A percentile compares a stretch with the other conserved stretches of the same genome.
Evolutionary conservation across 2,113 vertebrate genomes (phyloP).

Genomic region (Oncorhynchus gorbuscha): DNA sequence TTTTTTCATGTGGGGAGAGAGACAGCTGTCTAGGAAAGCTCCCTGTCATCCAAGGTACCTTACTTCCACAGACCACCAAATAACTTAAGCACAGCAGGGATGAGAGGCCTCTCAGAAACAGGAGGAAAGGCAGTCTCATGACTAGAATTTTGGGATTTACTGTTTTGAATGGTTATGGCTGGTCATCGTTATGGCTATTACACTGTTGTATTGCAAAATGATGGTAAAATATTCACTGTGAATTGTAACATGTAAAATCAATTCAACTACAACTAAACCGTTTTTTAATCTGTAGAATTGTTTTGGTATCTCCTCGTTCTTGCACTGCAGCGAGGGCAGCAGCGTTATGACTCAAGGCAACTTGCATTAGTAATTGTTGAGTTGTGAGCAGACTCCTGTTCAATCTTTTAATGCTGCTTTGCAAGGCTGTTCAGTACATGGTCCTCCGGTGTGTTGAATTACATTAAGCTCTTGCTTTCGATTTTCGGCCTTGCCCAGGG

Average conservation of each 20-base stretch:
- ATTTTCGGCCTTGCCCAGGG: not conserved
- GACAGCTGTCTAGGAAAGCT: slow-evolving; percentile 50
- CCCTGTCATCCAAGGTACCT: slow-evolving; percentile 33
- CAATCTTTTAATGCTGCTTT: slow-evolving; percentile 33
- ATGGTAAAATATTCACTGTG: not conserved
- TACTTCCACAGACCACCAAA: slow-evolving; percentile 14
- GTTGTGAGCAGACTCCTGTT: slow-evolving; percentile 30
- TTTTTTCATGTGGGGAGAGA: slow-evolving; percentile 27
- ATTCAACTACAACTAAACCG: not conserved
- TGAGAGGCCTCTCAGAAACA: not conserved
- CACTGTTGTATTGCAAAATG: not conserved
- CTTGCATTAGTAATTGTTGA: slow-evolving; percentile 40
- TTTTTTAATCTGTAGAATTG: not conserved
- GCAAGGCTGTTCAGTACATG: slow-evolving; percentile 7
- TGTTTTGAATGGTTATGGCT: too few relatives aligned
- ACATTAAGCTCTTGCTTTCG: slow-evolving; percentile 36
- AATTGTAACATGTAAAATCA: not conserved
- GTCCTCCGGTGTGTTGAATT: slow-evolving; percentile 38
- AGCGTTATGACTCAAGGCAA: slow-evolving; percentile 33
- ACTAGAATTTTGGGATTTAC: too few relatives aligned
- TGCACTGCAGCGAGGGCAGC: slow-evolving; percentile 53
- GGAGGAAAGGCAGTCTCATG: not conserved
- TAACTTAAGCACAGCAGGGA: slow-evolving; percentile 12
- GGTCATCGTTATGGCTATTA: not conserved
- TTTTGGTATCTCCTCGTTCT: slow-evolving; percentile 9